Evolutionary conservation across 2,797 vertebrate genomes (phyloP).

Genomic region (Nyctibius grandis): DNA sequence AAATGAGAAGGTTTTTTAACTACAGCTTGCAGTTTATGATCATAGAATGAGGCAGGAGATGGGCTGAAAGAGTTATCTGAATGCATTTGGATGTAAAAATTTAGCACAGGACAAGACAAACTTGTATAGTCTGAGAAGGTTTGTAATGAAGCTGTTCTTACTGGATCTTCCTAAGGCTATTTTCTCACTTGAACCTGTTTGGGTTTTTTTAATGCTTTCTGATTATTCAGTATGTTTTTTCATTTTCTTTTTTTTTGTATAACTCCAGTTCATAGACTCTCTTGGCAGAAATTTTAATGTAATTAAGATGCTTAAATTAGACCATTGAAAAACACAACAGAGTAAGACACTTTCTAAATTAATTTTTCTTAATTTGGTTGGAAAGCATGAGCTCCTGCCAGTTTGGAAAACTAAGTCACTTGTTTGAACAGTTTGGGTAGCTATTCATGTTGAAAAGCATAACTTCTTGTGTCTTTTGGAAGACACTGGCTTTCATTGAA

Average conservation of each 20-base stretch:
- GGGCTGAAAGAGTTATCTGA: background rate
- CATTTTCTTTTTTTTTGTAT: background rate
- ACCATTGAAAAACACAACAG: background rate
- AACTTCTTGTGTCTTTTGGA: background rate
- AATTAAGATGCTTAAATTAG: background rate
- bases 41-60: background rate
- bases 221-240: background rate
- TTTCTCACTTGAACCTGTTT: background rate
- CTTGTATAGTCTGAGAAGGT: background rate
- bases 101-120: background rate
- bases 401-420: background rate
- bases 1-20: background rate
- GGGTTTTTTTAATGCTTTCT: background rate
- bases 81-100: fast-evolving
- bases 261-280: background rate
- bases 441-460: background rate
- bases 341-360: background rate
- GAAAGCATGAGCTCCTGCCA: background rate
- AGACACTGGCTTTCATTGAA: background rate
- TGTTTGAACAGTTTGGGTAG: background rate
- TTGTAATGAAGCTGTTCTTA: background rate
- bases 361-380: background rate
- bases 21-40: background rate
- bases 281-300: background rate
- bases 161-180: background rate